Percentiles rank a stretch among this genome's conserved stretches.
These are phyloP conservation scores for Nothocercus julius DNA, from an alignment of 2,113 vertebrate species.

Conservation along the genomic window DNA sequence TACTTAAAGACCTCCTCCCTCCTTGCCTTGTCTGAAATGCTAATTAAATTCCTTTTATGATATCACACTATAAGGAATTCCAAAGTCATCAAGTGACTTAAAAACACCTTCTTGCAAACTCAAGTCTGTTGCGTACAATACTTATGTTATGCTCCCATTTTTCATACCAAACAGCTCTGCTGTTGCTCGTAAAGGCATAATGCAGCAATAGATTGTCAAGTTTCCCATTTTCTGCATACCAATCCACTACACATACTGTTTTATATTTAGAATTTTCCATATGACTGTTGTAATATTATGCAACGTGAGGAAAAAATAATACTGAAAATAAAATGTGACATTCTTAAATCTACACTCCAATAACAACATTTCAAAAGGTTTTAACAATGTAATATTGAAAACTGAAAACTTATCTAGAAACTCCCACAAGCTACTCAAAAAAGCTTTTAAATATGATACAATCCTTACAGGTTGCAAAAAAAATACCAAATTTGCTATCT, in stretches of 20 bases:
- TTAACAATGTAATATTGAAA: not conserved
- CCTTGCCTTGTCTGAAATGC: not conserved
- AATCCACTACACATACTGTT: not conserved
- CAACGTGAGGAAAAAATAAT: not conserved
- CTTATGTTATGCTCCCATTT: not conserved
- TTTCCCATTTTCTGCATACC: slow-evolving; percentile 4
- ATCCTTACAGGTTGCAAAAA: not conserved
- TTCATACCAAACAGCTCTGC: not conserved
- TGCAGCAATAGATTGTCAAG: not conserved
- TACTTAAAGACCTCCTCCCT: not conserved
- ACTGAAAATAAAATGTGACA: not conserved
- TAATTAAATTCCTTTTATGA: not conserved
- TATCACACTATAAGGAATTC: not conserved
- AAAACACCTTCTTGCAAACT: not conserved
- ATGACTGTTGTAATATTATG: not conserved
- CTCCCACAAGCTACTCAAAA: not conserved
- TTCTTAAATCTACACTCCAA: not conserved
- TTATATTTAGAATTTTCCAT: too few relatives aligned
- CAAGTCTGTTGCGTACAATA: not conserved
- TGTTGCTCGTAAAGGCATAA: not conserved
- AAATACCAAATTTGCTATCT: not conserved
- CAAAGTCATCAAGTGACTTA: not conserved
- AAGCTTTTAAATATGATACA: not conserved
- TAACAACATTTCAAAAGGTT: not conserved
- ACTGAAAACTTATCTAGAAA: not conserved